Conservation (phyloP, 2,113 vertebrate genomes). For the Daboia siamensis region DNA sequence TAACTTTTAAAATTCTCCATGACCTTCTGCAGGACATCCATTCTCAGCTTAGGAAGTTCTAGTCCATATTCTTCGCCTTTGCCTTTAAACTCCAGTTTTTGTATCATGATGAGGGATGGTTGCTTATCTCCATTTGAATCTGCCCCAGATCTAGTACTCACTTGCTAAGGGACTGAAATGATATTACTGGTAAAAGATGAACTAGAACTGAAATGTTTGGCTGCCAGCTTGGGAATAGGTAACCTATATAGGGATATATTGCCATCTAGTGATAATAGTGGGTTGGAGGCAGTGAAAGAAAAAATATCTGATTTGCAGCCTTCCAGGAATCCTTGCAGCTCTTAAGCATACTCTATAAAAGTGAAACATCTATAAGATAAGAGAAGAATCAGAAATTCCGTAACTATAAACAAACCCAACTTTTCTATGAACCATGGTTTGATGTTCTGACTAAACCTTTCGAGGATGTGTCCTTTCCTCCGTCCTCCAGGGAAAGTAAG, state of each 20-base stretch:
- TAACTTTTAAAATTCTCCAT: not conserved
- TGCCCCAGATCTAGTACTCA: not conserved
- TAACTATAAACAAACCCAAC: not conserved
- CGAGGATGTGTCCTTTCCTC: not conserved
- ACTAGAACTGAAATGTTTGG: not conserved
- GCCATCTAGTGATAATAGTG: conserved; percentile 67
- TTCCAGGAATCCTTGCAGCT: rapidly evolving
- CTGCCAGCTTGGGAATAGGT: conserved; percentile 20
- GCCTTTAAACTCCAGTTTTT: not conserved
- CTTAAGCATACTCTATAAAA: not conserved
- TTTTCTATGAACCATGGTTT: not conserved
- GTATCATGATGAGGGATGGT: not conserved
- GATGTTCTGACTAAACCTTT: not conserved
- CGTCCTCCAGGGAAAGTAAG: not conserved
- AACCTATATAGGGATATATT: conserved; percentile 57
- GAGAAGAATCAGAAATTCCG: not conserved
- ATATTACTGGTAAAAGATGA: conserved; percentile 23
- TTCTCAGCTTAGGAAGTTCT: not conserved
- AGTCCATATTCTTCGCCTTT: not conserved
- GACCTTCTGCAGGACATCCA: not conserved
- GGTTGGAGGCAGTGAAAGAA: conserved; percentile 32
- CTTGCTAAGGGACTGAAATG: not conserved
- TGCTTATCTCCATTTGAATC: not conserved
- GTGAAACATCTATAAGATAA: not conserved
- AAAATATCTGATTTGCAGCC: conserved; percentile 36